Evolutionary conservation across 2,797 vertebrate genomes (phyloP), one percentile per base, ranked within the genome.

Genomic region (Tragelaphus oryx): DNA sequence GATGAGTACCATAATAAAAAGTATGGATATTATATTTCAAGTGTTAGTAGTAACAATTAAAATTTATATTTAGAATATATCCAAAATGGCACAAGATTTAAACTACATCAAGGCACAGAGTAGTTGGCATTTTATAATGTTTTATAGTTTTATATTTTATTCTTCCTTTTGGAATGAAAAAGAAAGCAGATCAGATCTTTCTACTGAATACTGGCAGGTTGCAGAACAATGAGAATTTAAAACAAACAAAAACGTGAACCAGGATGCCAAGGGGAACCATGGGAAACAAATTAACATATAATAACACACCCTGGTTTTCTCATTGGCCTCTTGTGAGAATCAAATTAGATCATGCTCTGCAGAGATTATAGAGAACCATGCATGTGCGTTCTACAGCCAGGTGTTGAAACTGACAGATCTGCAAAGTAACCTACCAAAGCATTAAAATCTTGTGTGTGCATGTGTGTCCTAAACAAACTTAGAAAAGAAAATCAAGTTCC

Each of bases 1-100:
- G 85, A 95, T 90, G 62, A 89, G 81, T 33, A 76, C 50, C 80
- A 88, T 41, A 97, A 93, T 82, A 89, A 94, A 96, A 94, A 90
- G 17, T 41, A 95, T 78, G 54, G 30, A 92, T 86, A 46, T 84
- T 89, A 90, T 85, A 81, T 90, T 89, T 91, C 1, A 5, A 94
- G 20, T 46, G 3, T 79, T 92, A 48, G 33, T 85, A 85, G 82
- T 92, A 91, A 87, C 65, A 92, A 89, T 60, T 87, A 83, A 97
- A 95, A 92, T 87, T 59, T 74, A 18, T 62, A 93, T 94, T 95
- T 93, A 92, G 59, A 87, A 89, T 89, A 9, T 81, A 41, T 85
- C 13, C 48, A 85, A 91, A 93, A 59, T 94, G 78, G 22, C n/a
- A 79, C 20, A 94, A 89, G 26, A 89, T 28, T 90, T 60, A 79